Evolutionary conservation across 2,888 invertebrate species (phyloP), one percentile per base, ranked within the genome.

Genomic region (Volucella inflata): DNA sequence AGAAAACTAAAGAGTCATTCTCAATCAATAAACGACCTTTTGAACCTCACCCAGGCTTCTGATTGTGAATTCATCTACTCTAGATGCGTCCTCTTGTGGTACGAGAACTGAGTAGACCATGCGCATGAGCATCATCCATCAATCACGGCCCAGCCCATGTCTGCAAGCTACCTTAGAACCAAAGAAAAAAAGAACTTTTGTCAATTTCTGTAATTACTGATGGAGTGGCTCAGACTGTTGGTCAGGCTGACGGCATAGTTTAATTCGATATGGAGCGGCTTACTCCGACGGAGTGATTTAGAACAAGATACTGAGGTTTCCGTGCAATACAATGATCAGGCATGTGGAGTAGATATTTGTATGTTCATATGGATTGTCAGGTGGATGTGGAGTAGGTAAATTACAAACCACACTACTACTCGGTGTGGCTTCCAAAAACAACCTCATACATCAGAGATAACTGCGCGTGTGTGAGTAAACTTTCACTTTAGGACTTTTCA

Each of bases 121-220:
- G 65, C 57, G 77, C 77, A 77, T 83, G 71, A 68, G 68, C 78
- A 68, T 68, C 68, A 57, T 71, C 65, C 84, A 84, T 84, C 84
- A 84, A 84, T 84, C 84, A 84, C 70, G 68, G 60, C 59, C 74
- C 68, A 70, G 74, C 64, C 75, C 57, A 67, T 59, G 59, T 53
- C 74, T 30, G 42, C 40, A 40, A 59, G 44, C 38, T 2, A n/a
- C 4, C 14, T 44, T 12, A 11, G 12, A 11, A 10, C 16, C 46
- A 1, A 44, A 38, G 42, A 21, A 62, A 38, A 11, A n/a, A 14
- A 59, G 14, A 44, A 79, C 48, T 79, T 75, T 75, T 84, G 84
- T 84, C 70, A 80, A 84, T 84, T 75, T 30, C 46, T 64, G 40
- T 68, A 74, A 74, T 78, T 64, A 68, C 62, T 57, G 10, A 42